Base-by-base conservation (phyloP, 1,140 invertebrate genomes). In the Holotrichia oblita region DNA sequence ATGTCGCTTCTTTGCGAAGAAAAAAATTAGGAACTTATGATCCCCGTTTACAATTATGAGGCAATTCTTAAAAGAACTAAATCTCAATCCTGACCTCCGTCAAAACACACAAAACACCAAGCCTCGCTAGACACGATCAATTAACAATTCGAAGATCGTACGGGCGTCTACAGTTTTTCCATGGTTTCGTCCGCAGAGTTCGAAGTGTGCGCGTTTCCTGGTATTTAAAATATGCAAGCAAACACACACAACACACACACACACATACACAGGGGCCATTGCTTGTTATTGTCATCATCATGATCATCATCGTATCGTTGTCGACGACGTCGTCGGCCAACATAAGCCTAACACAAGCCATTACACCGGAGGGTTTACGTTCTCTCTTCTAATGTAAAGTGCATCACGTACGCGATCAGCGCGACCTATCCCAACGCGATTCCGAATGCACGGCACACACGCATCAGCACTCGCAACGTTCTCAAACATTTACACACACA, bases 371-470 rank as follows among this genome's bases (percentile, higher is more conserved):
- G 48, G 14, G 44, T 14, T 48, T 55, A 55, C 12, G 14, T 17
- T 17, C 12, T n/a, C 14, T 27, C 22, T 14, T 12, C 64, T n/a
- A 72, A n/a, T 9, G 20, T 22, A 22, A 72, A 72, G 34, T 72
- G 64, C 64, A 76, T 64, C 78, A 79, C 78, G 78, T 79, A 79
- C 72, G 73, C 78, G 78, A 55, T 55, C 48, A 55, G 17, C 78
- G 76, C 76, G 78, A 79, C 78, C 78, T 79, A 79, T 77, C 78
- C 48, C 75, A 79, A 79, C 78, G 75, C 78, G 76, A 72, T 79
- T 79, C 74, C 40, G 42, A 73, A 55, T 73, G 78, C 73, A 74
- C 78, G 14, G 64, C 69, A 74, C 34, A 42, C 64, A 44, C 77
- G 44, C 48, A 41, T 40, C 40, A n/a, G 17, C 42, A 34, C 59